phyloP scores from a whole-genome alignment of 1,140 invertebrate species.

The Papilio polyxenes region DNA sequence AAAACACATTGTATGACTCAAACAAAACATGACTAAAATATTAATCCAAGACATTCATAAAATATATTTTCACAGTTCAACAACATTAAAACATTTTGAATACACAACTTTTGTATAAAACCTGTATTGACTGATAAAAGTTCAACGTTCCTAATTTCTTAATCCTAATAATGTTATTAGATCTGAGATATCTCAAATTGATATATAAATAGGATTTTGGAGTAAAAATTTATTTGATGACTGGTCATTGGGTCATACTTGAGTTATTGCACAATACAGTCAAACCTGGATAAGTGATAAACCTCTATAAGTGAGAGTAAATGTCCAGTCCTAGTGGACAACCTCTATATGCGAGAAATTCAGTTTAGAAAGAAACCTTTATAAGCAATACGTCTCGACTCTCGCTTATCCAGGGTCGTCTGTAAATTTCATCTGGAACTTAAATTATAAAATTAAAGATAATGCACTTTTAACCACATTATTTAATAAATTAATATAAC shows the following conservation, averaged over 20 bases:
- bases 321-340: no score
- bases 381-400: no score
- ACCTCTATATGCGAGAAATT: no score
- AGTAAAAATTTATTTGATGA: no score
- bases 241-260: no score
- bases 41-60: background rate
- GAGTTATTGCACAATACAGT: no score
- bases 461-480: background rate
- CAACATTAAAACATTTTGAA: background rate
- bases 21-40: background rate
- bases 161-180: background rate
- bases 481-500: background rate
- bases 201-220: background rate
- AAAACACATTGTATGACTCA: background rate
- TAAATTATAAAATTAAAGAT: background rate
- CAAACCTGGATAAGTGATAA: no score
- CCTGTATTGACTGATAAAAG: constrained; percentile 43
- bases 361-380: no score
- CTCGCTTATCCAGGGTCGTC: no score
- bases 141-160: background rate
- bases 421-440: background rate
- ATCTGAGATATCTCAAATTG: background rate
- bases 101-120: constrained; percentile 20
- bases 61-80: background rate
- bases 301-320: no score